phyloP scores from a whole-genome alignment of 2,797 vertebrate species.

The Gadopsis marmoratus region DNA sequence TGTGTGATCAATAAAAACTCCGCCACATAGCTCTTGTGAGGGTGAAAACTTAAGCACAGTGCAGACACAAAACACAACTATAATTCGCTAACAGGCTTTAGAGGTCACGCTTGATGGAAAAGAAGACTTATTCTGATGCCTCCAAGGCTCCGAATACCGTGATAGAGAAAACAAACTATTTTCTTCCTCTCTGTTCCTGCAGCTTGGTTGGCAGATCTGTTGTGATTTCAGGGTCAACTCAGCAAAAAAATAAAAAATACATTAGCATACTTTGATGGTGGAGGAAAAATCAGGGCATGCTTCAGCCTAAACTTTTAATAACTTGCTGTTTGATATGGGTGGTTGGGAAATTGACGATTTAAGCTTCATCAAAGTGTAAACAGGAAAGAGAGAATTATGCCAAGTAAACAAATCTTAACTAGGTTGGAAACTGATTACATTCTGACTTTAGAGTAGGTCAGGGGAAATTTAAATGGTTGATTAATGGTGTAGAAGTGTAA shows the following conservation, averaged over 20 bases:
- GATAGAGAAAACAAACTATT: conserved; percentile 37
- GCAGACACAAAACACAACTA: conserved; percentile 43
- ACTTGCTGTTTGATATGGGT: conserved; percentile 46
- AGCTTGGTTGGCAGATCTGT: conserved; percentile 46
- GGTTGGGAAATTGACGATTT: conserved; percentile 62
- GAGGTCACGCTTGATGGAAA: conserved; percentile 60
- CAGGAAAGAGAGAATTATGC: conserved; percentile 32
- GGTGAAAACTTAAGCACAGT: conserved; percentile 45
- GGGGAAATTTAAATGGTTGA: conserved; percentile 21
- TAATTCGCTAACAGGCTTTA: conserved; percentile 63
- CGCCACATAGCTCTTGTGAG: conserved; percentile 37
- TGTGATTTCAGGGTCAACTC: conserved; percentile 55
- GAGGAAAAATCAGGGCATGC: conserved; percentile 54
- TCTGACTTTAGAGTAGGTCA: conserved; percentile 38
- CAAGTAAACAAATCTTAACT: conserved; percentile 61
- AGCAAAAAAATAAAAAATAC: conserved; percentile 19
- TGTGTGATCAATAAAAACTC: conserved; percentile 65
- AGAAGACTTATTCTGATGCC: conserved; percentile 45
- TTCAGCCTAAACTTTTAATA: conserved; percentile 53
- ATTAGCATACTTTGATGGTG: conserved; percentile 56
- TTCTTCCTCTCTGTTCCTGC: conserved; percentile 25
- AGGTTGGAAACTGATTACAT: conserved; percentile 34
- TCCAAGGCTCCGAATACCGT: conserved; percentile 42
- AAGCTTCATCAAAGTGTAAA: conserved; percentile 67
- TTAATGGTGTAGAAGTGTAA: conserved; percentile 28